These are phyloP conservation scores for Caenorhabditis sp. DNA, from an alignment of 2,888 invertebrate species.

Conservation along the genomic window DNA sequence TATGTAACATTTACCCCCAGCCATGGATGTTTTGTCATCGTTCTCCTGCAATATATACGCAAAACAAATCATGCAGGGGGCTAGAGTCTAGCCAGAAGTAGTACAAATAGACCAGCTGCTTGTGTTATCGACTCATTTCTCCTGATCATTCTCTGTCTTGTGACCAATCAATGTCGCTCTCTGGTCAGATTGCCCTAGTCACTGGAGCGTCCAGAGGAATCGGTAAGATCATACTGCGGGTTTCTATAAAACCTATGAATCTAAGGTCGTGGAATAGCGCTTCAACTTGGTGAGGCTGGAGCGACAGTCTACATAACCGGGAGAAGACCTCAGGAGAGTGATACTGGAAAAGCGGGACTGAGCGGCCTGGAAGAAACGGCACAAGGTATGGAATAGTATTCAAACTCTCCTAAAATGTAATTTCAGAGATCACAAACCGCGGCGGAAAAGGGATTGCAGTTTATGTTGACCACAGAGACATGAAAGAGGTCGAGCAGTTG, in stretches of 20 bases:
- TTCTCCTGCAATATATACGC: too few species aligned
- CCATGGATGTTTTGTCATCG: too few species aligned
- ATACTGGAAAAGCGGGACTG: slow-evolving; percentile 14
- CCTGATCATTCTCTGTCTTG: not conserved
- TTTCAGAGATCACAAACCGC: slow-evolving; percentile 52
- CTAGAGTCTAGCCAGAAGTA: too few species aligned
- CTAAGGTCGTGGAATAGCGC: slow-evolving; percentile 62
- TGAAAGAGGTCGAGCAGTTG: slow-evolving; percentile 49
- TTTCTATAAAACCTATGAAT: too few species aligned
- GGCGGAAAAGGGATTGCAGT: slow-evolving; percentile 54
- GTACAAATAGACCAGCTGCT: too few species aligned
- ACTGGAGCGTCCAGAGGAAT: slow-evolving; percentile 68
- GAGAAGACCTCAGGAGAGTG: slow-evolving; percentile 37
- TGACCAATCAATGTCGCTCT: too few species aligned
- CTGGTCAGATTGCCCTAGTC: slow-evolving; percentile 62
- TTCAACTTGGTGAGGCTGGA: slow-evolving; percentile 63
- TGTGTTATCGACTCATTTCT: not conserved
- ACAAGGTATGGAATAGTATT: not conserved
- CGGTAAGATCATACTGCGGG: too few species aligned
- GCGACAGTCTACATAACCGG: slow-evolving; percentile 68
- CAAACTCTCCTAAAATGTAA: too few species aligned
- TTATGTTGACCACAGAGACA: slow-evolving; percentile 55
- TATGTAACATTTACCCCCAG: not conserved
- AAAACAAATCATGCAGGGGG: too few species aligned
- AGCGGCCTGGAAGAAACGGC: slow-evolving; percentile 29